These are phyloP conservation scores for Coreius guichenoti DNA, from an alignment of 2,797 vertebrate genomes.

Conservation along the genomic window DNA sequence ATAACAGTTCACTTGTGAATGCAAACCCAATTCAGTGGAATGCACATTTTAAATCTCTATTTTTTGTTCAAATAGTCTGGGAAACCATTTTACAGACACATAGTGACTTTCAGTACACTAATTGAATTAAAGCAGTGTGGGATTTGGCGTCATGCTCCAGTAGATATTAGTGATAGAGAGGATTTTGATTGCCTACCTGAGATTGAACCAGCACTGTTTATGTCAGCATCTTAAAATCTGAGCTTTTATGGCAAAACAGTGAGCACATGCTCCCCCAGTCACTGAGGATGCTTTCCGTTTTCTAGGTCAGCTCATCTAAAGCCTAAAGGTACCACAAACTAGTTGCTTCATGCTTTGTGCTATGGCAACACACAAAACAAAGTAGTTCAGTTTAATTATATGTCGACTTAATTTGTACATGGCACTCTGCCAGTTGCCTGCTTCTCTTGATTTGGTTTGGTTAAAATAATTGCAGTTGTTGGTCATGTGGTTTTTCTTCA, in stretches of 20 bases:
- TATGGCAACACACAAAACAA: slow-evolving; percentile 23
- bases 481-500: neutral
- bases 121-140: slow-evolving; percentile 40
- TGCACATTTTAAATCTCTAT: neutral
- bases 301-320: slow-evolving; percentile 42
- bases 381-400: slow-evolving; percentile 27
- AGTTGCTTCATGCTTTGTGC: slow-evolving; percentile 36
- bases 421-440: slow-evolving; percentile 7
- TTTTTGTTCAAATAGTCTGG: neutral
- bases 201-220: slow-evolving; percentile 22
- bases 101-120: slow-evolving; percentile 19
- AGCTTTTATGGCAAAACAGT: slow-evolving; percentile 10
- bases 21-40: neutral
- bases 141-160: slow-evolving; percentile 25
- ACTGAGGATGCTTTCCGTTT: slow-evolving; percentile 33
- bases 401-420: slow-evolving; percentile 31
- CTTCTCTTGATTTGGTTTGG: slow-evolving; percentile 20
- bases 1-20: neutral
- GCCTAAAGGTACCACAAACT: slow-evolving; percentile 35
- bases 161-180: slow-evolving; percentile 24
- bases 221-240: neutral
- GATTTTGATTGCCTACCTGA: slow-evolving; percentile 25
- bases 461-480: slow-evolving; percentile 16
- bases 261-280: neutral
- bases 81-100: slow-evolving; percentile 10